A percentile compares a stretch with the other conserved stretches of the same genome.
These are phyloP conservation scores for Zaprionus gabonicus DNA, from an alignment of 1,140 invertebrate genomes.

Conservation along the genomic window DNA sequence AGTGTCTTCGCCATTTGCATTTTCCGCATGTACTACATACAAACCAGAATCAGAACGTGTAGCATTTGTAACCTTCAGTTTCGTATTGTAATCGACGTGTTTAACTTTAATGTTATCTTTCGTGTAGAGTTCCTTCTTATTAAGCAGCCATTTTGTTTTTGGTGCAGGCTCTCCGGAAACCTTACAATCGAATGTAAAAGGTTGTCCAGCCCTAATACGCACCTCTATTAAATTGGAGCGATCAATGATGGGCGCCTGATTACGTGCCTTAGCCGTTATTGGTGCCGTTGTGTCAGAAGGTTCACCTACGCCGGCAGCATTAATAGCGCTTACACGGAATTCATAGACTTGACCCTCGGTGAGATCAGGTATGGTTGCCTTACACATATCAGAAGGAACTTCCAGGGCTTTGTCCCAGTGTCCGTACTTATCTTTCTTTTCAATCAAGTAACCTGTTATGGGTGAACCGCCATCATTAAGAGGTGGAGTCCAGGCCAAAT, in stretches of 20 bases:
- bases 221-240: constrained; percentile 93
- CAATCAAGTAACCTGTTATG: constrained; percentile 93
- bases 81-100: constrained; percentile 94
- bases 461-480: constrained; percentile 93
- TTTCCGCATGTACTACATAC: constrained; percentile 96
- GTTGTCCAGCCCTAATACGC: constrained; percentile 96
- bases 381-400: constrained; percentile 91
- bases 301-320: constrained; percentile 96
- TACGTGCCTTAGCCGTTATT: constrained; percentile 96
- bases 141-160: constrained; percentile 93
- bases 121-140: constrained; percentile 90
- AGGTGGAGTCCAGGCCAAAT: constrained; percentile 94
- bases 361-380: constrained; percentile 94
- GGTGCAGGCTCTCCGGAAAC: constrained; percentile 97
- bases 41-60: constrained; percentile 94
- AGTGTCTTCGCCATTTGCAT: constrained; percentile 95
- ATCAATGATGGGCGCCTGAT: constrained; percentile 96
- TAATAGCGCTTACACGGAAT: constrained; percentile 95
- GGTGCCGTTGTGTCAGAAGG: constrained; percentile 97
- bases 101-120: constrained; percentile 89
- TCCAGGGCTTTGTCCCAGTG: constrained; percentile 92
- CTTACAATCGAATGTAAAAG: constrained; percentile 86
- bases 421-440: constrained; percentile 97
- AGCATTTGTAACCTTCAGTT: constrained; percentile 93
- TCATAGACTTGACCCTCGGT: constrained; percentile 96